phyloP scores from a whole-genome alignment of 2,888 invertebrate genomes.

The Prionchulus punctatus region DNA sequence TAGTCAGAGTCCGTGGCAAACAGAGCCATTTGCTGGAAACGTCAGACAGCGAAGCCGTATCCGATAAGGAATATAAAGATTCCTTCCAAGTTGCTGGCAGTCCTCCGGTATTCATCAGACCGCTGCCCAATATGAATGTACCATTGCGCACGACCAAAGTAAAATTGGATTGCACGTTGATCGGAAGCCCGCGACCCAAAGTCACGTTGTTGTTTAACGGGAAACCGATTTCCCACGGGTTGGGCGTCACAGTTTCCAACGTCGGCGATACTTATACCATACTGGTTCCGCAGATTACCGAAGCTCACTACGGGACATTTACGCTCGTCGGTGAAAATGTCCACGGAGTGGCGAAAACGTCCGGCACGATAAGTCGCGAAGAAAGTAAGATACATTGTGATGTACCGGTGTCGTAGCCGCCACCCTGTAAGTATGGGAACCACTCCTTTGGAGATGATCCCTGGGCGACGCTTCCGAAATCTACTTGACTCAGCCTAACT shows the following conservation, averaged over 20 bases:
- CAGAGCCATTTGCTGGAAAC: too few relatives aligned
- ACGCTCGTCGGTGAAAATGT: conserved; percentile 10
- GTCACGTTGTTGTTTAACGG: conserved; percentile 36
- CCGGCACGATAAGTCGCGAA: neutral
- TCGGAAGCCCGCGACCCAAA: conserved; percentile 36
- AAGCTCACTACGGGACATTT: conserved; percentile 8
- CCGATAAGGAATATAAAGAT: too few relatives aligned
- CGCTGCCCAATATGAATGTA: conserved; percentile 54
- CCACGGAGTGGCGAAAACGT: conserved; percentile 6
- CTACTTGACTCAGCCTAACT: too few relatives aligned
- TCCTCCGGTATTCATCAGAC: conserved; percentile 46
- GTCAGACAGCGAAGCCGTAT: too few relatives aligned
- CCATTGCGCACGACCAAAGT: conserved; percentile 16
- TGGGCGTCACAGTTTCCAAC: conserved; percentile 18
- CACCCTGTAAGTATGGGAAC: too few relatives aligned
- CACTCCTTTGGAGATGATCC: too few relatives aligned
- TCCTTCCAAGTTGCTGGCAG: conserved; percentile 30
- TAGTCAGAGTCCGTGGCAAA: too few relatives aligned
- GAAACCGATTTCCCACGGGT: conserved; percentile 20
- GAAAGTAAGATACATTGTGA: neutral
- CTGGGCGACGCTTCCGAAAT: too few relatives aligned
- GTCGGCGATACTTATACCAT: conserved; percentile 36
- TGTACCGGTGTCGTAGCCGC: too few relatives aligned
- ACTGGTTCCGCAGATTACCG: conserved; percentile 31
- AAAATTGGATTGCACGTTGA: conserved; percentile 50